Conservation (phyloP, 1,140 invertebrate genomes). For the Pteromalus puparum region DNA sequence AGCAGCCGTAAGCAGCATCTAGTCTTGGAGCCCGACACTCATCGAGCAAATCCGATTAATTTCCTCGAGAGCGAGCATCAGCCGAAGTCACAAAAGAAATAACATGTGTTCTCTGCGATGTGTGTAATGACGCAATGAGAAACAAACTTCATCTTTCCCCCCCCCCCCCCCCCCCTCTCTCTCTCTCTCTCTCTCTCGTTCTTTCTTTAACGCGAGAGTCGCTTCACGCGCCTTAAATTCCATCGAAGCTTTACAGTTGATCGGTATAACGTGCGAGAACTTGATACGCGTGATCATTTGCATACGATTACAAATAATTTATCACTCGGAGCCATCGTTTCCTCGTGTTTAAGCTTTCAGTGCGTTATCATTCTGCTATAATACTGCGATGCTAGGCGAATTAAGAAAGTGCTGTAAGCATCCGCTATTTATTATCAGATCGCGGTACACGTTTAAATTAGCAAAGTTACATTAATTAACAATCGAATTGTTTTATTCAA, state of each 20-base stretch:
- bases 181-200: background rate
- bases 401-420: slow-evolving; percentile 45
- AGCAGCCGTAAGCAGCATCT: too few relatives aligned
- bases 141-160: slow-evolving; percentile 28
- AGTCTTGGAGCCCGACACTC: too few relatives aligned
- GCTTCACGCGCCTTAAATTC: slow-evolving; percentile 19
- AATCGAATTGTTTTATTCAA: slow-evolving; percentile 15
- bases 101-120: background rate
- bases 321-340: background rate
- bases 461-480: background rate
- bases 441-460: background rate
- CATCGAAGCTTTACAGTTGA: slow-evolving; percentile 30
- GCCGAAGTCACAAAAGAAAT: background rate
- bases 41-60: too few relatives aligned
- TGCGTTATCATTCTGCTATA: background rate
- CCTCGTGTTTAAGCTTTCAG: background rate
- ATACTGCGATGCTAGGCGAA: slow-evolving; percentile 25
- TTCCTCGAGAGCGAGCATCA: background rate
- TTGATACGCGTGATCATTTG: slow-evolving; percentile 26
- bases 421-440: background rate
- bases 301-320: slow-evolving; percentile 2
- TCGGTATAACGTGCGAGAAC: slow-evolving; percentile 32
- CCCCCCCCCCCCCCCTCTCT: slow-evolving; percentile 14
- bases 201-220: background rate
- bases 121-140: background rate